phyloP scores from a whole-genome alignment of 2,113 vertebrate genomes.

The Vombatus ursinus region DNA sequence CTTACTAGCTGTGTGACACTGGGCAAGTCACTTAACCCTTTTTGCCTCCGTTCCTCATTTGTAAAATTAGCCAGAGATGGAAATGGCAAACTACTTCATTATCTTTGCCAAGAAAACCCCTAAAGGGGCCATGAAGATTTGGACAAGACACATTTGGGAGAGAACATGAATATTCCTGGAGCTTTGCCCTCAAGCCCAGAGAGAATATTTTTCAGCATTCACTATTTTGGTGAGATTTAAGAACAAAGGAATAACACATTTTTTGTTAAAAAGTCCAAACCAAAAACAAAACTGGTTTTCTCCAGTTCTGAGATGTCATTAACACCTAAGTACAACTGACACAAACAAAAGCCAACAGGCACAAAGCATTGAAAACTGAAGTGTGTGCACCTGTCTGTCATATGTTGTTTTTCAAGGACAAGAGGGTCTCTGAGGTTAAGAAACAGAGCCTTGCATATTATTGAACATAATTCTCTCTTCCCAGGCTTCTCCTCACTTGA shows the following conservation, averaged over 20 bases:
- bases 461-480: not conserved
- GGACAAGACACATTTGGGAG: not conserved
- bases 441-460: not conserved
- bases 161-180: not conserved
- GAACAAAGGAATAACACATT: not conserved
- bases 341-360: slow-evolving; percentile 43
- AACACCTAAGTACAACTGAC: not conserved
- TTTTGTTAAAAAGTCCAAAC: not conserved
- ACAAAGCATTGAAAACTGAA: slow-evolving; percentile 34
- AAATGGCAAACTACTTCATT: not conserved
- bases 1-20: not conserved
- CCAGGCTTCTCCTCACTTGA: not conserved
- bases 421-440: slow-evolving; percentile 3
- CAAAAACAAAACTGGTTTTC: not conserved
- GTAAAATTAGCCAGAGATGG: not conserved
- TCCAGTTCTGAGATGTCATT: not conserved
- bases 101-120: not conserved
- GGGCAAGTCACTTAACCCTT: not conserved
- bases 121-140: not conserved
- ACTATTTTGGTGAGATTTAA: not conserved
- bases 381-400: not conserved
- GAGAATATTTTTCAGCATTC: not conserved
- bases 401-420: slow-evolving; percentile 43
- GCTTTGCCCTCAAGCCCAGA: not conserved
- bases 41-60: not conserved